Base-by-base conservation (phyloP, 2,888 invertebrate species). In the Nymphalis c-album region DNA sequence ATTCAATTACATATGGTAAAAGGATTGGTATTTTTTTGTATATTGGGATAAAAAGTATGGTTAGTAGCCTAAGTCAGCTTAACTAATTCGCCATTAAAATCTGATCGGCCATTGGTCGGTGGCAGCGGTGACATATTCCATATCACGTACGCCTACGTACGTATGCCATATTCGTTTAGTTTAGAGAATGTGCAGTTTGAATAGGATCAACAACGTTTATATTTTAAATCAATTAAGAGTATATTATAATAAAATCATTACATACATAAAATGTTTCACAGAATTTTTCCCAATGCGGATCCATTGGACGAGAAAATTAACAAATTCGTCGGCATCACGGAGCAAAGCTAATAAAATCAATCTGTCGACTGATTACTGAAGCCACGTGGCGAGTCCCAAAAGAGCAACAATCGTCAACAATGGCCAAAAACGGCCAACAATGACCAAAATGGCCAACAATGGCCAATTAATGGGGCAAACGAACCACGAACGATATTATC, bases 381-480 rank as follows among this genome's bases (percentile, higher is more conserved):
- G 74, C 63, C 74, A 63, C 74, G 74, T 71, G 76, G 45, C 71
- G 69, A 50, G 79, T 85, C 83, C 57, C 83, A 79, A 78, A 84
- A 84, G 86, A 82, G 78, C 80, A 82, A 81, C 81, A 67, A 63
- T 64, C 60, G 66, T 58, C 60, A 58, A 63, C 57, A 57, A 60
- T 80, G 61, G 50, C 61, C 67, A 63, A 53, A 65, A 61, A 51
- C 47, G 48, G 18, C 46, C 67, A 57, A 60, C 55, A 64, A 50
- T 55, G 64, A 40, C 48, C 55, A 47, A 55, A 59, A 57, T 35
- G 45, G 47, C 51, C 64, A 62, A 70, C 68, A 83, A 84, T 84
- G 80, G 75, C 77, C 85, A 86, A 88, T 88, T 87, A 88, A 83
- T 82, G 76, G 78, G 76, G 76, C 80, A 84, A 85, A 85, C 85